These are phyloP conservation scores for Centrocercus urophasianus DNA, from an alignment of 2,113 vertebrate species.

Conservation along the genomic window DNA sequence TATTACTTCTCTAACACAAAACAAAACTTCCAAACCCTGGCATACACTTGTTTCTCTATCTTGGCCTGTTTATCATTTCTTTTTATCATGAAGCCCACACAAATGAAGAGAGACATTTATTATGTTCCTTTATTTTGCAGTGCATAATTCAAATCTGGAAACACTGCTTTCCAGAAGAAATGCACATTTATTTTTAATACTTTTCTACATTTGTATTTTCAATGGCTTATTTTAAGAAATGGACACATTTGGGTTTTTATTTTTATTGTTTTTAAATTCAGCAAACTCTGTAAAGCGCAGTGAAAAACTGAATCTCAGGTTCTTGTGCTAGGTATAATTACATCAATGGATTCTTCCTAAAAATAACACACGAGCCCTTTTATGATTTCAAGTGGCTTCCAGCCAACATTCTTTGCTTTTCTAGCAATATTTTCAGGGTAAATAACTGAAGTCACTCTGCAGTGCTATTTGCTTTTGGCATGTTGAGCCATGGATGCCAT, in stretches of 20 bases:
- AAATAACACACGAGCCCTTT: not conserved
- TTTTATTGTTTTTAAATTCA: constrained; percentile 23
- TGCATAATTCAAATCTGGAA: constrained; percentile 50
- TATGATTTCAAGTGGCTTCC: not conserved
- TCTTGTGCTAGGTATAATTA: constrained; percentile 4
- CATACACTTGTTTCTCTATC: constrained; percentile 30
- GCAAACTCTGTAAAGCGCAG: not conserved
- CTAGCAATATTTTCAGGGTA: not conserved
- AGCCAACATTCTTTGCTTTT: not conserved
- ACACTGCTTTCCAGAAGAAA: constrained; percentile 13
- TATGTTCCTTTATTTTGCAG: constrained; percentile 47
- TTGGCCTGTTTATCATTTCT: constrained; percentile 54
- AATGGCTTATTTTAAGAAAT: not conserved
- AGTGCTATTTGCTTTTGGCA: not conserved
- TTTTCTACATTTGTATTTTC: constrained; percentile 15
- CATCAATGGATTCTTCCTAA: not conserved
- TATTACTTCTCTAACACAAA: constrained; percentile 33
- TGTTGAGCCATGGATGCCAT: not conserved
- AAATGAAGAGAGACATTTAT: constrained; percentile 50
- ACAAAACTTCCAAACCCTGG: constrained; percentile 1
- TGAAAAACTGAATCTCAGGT: not conserved
- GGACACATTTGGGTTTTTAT: not conserved
- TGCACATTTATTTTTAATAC: constrained; percentile 20
- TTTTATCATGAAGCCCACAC: constrained; percentile 44
- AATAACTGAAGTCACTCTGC: not conserved